Evolutionary conservation across 2,113 vertebrate genomes (phyloP).

Genomic region (Lycocorax pyrrhopterus): DNA sequence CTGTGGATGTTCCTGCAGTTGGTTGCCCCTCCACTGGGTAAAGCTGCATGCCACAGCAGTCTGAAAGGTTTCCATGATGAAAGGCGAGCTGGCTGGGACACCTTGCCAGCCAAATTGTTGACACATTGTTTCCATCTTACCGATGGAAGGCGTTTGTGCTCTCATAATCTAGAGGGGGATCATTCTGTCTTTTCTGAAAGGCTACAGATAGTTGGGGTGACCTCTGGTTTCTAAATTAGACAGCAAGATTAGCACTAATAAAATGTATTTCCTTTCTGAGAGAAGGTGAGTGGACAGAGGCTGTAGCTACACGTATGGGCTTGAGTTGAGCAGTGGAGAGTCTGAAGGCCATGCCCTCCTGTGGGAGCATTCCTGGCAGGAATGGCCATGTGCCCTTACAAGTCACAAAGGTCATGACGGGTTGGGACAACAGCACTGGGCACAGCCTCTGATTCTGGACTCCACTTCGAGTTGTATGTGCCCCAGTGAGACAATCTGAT

Average conservation of each 20-base stretch:
- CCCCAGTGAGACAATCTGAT: background rate
- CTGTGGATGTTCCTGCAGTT: background rate
- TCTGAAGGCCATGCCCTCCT: background rate
- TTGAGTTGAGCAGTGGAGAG: background rate
- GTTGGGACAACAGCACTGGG: background rate
- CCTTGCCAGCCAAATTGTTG: constrained; percentile 13
- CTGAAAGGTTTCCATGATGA: constrained; percentile 35
- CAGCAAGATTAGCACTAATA: constrained; percentile 16
- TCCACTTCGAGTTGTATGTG: background rate
- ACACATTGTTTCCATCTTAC: constrained; percentile 53
- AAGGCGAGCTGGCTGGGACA: background rate
- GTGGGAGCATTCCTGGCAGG: background rate
- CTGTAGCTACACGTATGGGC: background rate
- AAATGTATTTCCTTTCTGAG: constrained; percentile 27
- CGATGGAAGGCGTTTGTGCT: background rate
- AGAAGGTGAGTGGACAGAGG: background rate
- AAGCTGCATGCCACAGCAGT: background rate
- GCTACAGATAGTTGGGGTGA: background rate
- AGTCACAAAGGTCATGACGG: background rate
- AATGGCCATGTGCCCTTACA: background rate
- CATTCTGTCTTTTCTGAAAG: constrained; percentile 47
- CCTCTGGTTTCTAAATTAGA: constrained; percentile 39
- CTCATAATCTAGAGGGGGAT: background rate
- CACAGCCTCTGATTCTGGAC: background rate
- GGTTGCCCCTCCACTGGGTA: background rate